Evolutionary conservation across 2,113 vertebrate genomes (phyloP), one percentile per base, ranked within the genome.

Genomic region (Corythaixoides concolor): DNA sequence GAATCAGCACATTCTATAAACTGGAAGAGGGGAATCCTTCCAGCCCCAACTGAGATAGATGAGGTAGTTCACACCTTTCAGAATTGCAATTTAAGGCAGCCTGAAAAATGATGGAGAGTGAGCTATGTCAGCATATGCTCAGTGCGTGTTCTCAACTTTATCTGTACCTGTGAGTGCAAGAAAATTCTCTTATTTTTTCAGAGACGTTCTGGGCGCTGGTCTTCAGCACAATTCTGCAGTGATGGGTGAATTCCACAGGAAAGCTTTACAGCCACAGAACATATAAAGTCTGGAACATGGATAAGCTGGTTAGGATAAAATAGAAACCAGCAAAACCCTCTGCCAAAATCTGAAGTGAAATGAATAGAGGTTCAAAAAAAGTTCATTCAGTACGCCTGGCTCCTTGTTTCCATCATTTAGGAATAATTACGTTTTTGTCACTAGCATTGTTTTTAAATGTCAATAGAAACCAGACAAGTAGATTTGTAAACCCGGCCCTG

Each of bases 291-390:
- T 94, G 92, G 80, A 96, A 93, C 91, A 76, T 69, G 92, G 95
- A 93, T 95, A 92, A 95, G 95, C 80, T 90, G 60, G 90, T 94
- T 95, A 81, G 90, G 77, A 89, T 94, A 95, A 97, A 97, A 93
- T 90, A 96, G 92, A 92, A 96, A 96, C 93, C 75, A 96, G 76
- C 55, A 86, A 69, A 88, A 69, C 19, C 5, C 39, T 47, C 66
- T 93, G 95, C 92, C 97, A 95, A 75, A 92, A 91, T 96, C 62
- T 64, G 74, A 95, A 95, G 77, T 92, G 80, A 94, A 97, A 92
- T 97, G 96, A 96, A 97, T 93, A 96, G 95, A 95, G 53, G 96
- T 97, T 97, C 96, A 97, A 79, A 95, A 97, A 93, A 87, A 97
- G 96, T 97, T 97, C 95, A 96, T 91, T 97, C 90, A 68, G 80